Evolutionary conservation across 2,888 invertebrate genomes (phyloP), one percentile per base, ranked within the genome.

Genomic region (Cheilosia soror): DNA sequence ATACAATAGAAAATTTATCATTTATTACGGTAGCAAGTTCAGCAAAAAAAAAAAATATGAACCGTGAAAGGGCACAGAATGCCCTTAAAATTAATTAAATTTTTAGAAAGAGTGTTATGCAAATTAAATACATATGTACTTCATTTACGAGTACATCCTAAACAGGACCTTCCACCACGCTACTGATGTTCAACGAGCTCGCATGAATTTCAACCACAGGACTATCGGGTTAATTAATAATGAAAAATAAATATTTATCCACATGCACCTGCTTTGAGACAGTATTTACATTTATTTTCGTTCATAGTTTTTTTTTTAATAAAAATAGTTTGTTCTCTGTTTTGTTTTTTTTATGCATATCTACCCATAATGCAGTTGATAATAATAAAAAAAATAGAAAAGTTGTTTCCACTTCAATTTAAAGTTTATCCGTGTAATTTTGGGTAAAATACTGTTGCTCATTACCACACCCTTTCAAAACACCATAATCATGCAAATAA

Each of bases 241-340:
- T 49, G 49, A 25, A 49, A 49, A 49, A 49, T 25, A 49, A 49
- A 49, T 49, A 25, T 49, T 49, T 25, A 49, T 15, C 49, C n/a
- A 20, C 9, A 9, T 9, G 49, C 15, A 15, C 15, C 9, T 25
- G 49, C 20, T 49, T 49, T 49, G 49, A 9, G 49, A 20, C 25
- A 4, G 4, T 9, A 25, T 25, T 49, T 49, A 20, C 15, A 6
- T 7, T 4, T 25, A 25, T 25, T 49, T 49, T 49, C 13, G 20
- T 47, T 7, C 5, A 5, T 4, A 9, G 15, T 49, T 49, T 49
- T 15, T 49, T 25, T 49, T 9, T 9, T 20, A 20, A 7, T 5
- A 7, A 20, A 49, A 4, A 0, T 49, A 25, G 15, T 4, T 49
- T 47, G 47, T 47, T 20, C 20, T 15, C 15, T 4, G 15, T 42